Evolutionary conservation across 1,140 invertebrate species (phyloP).

Genomic region (Trachelipus rathkii): DNA sequence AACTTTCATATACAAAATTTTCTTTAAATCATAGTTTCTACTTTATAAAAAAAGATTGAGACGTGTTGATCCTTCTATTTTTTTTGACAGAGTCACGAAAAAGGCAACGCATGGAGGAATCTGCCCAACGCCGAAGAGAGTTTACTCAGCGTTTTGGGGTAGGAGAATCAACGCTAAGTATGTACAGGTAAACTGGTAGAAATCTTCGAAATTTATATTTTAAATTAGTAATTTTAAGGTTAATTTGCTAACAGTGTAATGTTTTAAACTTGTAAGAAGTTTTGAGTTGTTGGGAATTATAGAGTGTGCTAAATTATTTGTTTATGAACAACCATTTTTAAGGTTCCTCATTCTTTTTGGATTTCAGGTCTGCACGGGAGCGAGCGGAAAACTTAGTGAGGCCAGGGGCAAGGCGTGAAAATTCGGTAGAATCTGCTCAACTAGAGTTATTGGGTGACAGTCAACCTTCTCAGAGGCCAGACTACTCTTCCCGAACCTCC

Average conservation of each 20-base stretch:
- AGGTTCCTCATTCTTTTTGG: constrained; percentile 41
- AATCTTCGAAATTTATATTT: not conserved
- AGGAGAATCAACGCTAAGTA: constrained; percentile 38
- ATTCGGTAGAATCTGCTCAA: constrained; percentile 23
- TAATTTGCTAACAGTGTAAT: not conserved
- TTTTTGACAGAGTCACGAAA: constrained; percentile 55
- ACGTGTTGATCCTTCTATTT: not conserved
- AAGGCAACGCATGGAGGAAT: constrained; percentile 72
- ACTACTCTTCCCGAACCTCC: too few relatives aligned
- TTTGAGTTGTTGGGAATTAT: not conserved
- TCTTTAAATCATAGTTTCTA: not conserved
- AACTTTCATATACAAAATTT: not conserved
- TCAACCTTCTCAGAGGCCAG: not conserved
- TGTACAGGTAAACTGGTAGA: constrained; percentile 38
- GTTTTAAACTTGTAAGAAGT: not conserved
- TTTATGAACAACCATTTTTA: constrained; percentile 13
- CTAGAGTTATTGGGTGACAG: constrained; percentile 4
- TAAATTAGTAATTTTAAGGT: not conserved
- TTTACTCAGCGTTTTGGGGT: constrained; percentile 62
- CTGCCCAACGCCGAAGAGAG: constrained; percentile 65
- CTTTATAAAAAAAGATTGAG: not conserved
- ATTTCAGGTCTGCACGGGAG: constrained; percentile 56
- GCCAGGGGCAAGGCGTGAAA: constrained; percentile 34
- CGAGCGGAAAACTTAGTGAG: constrained; percentile 52
- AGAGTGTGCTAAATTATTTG: not conserved